Base-by-base conservation (phyloP, 2,797 vertebrate species). In the Momotus momota region DNA sequence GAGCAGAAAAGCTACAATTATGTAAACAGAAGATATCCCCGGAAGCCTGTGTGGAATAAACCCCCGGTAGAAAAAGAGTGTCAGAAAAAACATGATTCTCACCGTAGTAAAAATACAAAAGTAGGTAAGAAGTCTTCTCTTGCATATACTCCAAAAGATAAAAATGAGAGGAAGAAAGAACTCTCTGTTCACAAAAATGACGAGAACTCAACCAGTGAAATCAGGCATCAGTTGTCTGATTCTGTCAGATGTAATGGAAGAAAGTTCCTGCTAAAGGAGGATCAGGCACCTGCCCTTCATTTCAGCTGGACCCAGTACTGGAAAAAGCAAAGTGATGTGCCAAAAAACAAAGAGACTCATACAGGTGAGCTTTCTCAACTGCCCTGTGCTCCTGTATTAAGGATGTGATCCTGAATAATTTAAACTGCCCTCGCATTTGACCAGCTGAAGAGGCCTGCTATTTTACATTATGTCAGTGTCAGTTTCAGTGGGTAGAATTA, bases 271-370 rank as follows among this genome's bases (percentile, higher is more conserved):
- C 51, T 96, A 45, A 98, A 98, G 75, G 97, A 97, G 23, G 98
- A 98, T 41, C 98, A 98, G 79, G 98, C 98, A 91, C 97, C 98
- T 92, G 70, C 97, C 3, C 97, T 98, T 90, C 97, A 98, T 87
- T 98, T 98, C 27, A 98, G 98, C 92, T 97, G 96, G 88, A 98
- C 97, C 29, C 96, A 96, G 5, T 97, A 97, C 72, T 98, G 97
- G 94, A 98, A 98, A 91, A 99, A 97, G 94, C 98, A 98, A 91
- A 97, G 98, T 65, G 98, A 98, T 80, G 79, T 99, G 62, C 98
- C 99, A 72, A 99, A 99, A 98, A 99, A 98, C 98, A 99, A 99
- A 91, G 99, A 99, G 98, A 99, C 99, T 1, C 99, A 99, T 91
- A 99, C 99, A 96, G 99, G 99, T 99, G 92, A 96, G 92, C n/a